Base-by-base conservation (phyloP, 1,140 invertebrate species). In the Drosophila oshimai region DNA sequence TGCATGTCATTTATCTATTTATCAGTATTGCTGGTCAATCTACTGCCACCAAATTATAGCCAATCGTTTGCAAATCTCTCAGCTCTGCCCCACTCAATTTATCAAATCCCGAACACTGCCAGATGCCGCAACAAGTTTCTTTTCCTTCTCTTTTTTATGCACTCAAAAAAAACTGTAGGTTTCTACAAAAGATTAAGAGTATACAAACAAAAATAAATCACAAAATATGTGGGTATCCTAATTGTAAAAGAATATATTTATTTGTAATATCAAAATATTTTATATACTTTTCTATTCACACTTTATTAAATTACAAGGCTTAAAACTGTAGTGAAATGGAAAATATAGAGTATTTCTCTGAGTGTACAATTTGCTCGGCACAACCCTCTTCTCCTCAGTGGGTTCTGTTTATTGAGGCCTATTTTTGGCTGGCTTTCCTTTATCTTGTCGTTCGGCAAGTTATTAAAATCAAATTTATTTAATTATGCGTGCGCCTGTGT, bases 391-490 rank as follows among this genome's bases (percentile, higher is more conserved):
- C 42, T 39, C 18, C 44, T 10, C 1, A 10, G n/a, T n/a, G n/a
- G n/a, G n/a, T n/a, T 41, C 34, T 65, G 58, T 65, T 65, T 50
- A 58, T 18, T 17, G 9, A 65, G 31, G 26, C 45, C 55, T 61
- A 45, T 61, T 61, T 71, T 44, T 33, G 54, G 33, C 12, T 20
- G 13, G 12, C 22, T 34, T 37, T 18, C 6, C 24, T 24, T 26
- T 54, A 34, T 54, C 47, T 10, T 34, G 60, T 46, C 50, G 15
- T 45, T 51, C 28, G 61, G 12, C 55, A 75, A 71, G 71, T 76
- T 81, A 81, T 80, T 80, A 80, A 81, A 81, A 80, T 67, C 72
- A 72, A 76, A 81, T 80, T 80, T 68, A 80, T 72, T 81, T 81
- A 76, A 80, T 81, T 81, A 81, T 80, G 77, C 58, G 51, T 61